phyloP scores from a whole-genome alignment of 2,888 invertebrate species.

The Trichogramma evanescens region DNA sequence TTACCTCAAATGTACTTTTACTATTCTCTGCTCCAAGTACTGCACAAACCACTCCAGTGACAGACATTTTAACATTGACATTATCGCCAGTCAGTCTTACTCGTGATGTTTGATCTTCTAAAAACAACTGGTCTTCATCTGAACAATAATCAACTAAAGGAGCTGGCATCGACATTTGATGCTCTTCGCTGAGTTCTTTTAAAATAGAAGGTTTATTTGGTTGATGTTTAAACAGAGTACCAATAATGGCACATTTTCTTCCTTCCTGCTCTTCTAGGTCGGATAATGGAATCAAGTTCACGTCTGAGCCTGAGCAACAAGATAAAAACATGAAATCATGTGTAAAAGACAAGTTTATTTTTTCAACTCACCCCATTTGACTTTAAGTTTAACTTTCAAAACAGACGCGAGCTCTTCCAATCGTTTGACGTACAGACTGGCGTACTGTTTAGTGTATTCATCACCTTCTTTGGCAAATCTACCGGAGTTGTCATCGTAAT shows the following conservation, averaged over 20 bases:
- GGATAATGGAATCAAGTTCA: slow-evolving; percentile 54
- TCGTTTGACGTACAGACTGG: slow-evolving; percentile 76
- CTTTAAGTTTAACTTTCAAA: slow-evolving; percentile 53
- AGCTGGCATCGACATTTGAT: slow-evolving; percentile 75
- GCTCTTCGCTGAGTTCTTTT: slow-evolving; percentile 84
- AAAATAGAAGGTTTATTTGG: slow-evolving; percentile 87
- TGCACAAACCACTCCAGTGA: slow-evolving; percentile 84
- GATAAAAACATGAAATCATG: neutral
- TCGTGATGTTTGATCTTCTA: slow-evolving; percentile 90
- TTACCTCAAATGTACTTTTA: slow-evolving; percentile 38
- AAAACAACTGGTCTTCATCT: slow-evolving; percentile 71
- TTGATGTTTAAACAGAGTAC: slow-evolving; percentile 89
- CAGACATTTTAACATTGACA: slow-evolving; percentile 57
- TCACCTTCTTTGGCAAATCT: slow-evolving; percentile 26
- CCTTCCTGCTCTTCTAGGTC: slow-evolving; percentile 69
- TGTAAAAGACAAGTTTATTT: neutral
- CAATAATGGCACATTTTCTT: slow-evolving; percentile 69
- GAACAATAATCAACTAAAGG: slow-evolving; percentile 65
- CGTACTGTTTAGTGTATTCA: slow-evolving; percentile 63
- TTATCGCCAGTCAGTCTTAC: slow-evolving; percentile 67
- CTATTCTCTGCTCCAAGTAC: slow-evolving; percentile 54
- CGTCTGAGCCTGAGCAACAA: slow-evolving; percentile 19
- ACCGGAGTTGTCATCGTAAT: slow-evolving; percentile 28
- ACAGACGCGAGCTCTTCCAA: slow-evolving; percentile 63
- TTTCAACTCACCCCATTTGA: slow-evolving; percentile 60